Evolutionary conservation across 2,113 vertebrate species (phyloP).

Genomic region (Catharus bicknelli): DNA sequence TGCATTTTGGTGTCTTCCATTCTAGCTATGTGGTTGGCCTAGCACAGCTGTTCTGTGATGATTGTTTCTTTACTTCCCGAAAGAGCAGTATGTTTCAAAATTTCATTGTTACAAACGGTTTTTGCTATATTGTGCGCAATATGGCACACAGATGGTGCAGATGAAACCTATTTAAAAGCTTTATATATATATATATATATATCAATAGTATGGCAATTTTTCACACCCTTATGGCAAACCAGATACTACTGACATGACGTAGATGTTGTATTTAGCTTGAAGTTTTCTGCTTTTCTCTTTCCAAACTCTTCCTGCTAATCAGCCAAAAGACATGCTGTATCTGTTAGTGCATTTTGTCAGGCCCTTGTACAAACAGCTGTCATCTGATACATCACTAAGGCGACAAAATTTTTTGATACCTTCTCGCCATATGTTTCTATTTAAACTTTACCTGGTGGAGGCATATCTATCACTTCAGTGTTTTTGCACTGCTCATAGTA

Average conservation of each 20-base stretch:
- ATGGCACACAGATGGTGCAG: neutral
- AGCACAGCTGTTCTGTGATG: neutral
- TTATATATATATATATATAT: neutral
- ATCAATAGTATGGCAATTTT: neutral
- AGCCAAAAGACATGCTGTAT: neutral
- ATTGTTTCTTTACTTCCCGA: neutral
- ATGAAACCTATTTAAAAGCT: neutral
- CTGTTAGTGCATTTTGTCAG: neutral
- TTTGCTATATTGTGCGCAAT: neutral
- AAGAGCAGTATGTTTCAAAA: neutral
- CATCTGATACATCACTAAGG: neutral
- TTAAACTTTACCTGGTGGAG: neutral
- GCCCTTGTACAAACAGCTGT: neutral
- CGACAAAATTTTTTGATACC: neutral
- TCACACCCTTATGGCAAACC: neutral
- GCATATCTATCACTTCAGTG: neutral
- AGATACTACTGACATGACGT: neutral
- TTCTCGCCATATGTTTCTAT: neutral
- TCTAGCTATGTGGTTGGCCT: neutral
- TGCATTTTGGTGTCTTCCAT: neutral
- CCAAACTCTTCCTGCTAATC: neutral
- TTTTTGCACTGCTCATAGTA: neutral
- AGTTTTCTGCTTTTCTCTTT: neutral
- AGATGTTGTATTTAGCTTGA: neutral
- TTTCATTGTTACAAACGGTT: neutral